Conservation (phyloP, 2,888 invertebrate genomes). For the Melanargia galathea region DNA sequence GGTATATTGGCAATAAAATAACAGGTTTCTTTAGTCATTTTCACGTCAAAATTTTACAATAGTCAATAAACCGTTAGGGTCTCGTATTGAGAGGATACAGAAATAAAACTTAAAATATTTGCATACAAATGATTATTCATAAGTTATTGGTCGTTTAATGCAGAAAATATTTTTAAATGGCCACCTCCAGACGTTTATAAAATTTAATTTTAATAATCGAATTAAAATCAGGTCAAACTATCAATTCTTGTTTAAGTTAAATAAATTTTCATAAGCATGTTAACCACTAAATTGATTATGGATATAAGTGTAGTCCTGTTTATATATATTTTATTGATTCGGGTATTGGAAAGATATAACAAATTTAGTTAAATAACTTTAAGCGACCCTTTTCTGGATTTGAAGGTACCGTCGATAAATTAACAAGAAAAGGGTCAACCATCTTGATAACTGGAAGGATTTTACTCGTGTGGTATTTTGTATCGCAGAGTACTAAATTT, state of each 20-base stretch:
- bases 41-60: constrained; percentile 50
- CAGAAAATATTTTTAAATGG: neutral
- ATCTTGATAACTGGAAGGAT: constrained; percentile 24
- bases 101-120: constrained; percentile 13
- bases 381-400: constrained; percentile 22
- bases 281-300: neutral
- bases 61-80: constrained; percentile 57
- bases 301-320: neutral
- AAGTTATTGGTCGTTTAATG: constrained; percentile 2
- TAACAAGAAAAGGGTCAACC: constrained; percentile 35
- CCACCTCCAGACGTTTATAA: neutral
- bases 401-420: constrained; percentile 33
- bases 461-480: constrained; percentile 13
- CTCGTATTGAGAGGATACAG: constrained; percentile 28
- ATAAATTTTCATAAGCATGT: neutral
- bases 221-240: constrained; percentile 2
- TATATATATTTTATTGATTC: neutral
- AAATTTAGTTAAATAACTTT: constrained; percentile 16
- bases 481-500: constrained; percentile 19
- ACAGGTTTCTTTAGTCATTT: constrained; percentile 50
- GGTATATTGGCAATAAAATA: constrained; percentile 48
- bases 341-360: constrained; percentile 21
- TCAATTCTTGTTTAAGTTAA: neutral
- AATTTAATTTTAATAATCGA: neutral
- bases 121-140: constrained; percentile 14